Base-by-base conservation (phyloP, 1,140 invertebrate genomes). In the Cotesia chilonis region DNA sequence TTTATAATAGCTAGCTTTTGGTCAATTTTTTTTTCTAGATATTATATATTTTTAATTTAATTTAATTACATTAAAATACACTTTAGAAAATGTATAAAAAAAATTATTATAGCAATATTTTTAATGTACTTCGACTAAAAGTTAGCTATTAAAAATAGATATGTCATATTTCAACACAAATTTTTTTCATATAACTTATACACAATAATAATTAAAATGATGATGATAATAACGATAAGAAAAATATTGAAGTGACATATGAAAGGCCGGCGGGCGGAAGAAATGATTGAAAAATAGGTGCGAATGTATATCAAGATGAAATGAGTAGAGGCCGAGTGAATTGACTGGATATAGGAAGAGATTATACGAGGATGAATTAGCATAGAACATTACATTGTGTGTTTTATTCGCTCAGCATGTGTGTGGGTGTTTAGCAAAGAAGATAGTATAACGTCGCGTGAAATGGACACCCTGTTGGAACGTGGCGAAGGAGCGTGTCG, bases 401-500 rank as follows among this genome's bases (percentile, higher is more conserved):
- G 66, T 5, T 28, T 28, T 28, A 28, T 28, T 28, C 3, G 28
- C 28, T 28, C 28, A 28, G 6, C 37, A 36, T 47, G 41, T 47
- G 41, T 47, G 6, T 47, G 41, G 6, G 41, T 47, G 41, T 10
- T 9, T 6, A 47, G 41, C 41, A 47, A 10, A 47, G 41, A 47
- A 47, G 41, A 47, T 47, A 47, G 5, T 47, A 47, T 47, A 63
- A 12, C 14, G 64, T 68, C 66, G 66, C 66, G 64, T 63, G 59
- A 51, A 9, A 65, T 12, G 55, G 59, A 35, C 67, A 65, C 63
- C 66, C 66, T 36, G 51, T 54, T 73, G 63, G 72, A 71, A 57
- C 68, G 63, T 71, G 70, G 51, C 68, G 71, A 76, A 77, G 68
- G 66, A 75, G 73, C 54, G 63, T 64, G 47, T 77, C 71, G 64